phyloP scores from a whole-genome alignment of 2,113 vertebrate species.

The Prunella fulvescens region DNA sequence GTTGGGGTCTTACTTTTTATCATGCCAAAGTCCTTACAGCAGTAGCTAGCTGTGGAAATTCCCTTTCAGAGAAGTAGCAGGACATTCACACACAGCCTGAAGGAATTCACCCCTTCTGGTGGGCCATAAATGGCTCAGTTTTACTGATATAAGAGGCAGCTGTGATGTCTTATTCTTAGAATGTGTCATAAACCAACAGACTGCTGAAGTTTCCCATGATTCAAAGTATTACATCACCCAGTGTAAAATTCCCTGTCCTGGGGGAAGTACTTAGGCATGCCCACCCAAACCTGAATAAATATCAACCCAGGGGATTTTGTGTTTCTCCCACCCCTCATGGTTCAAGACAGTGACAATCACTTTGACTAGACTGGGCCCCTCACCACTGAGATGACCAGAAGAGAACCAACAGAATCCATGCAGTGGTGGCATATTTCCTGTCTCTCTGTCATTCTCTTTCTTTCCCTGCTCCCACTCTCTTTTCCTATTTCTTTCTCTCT shows the following conservation, averaged over 20 bases:
- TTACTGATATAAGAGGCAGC: neutral
- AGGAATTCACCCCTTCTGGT: neutral
- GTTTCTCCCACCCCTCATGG: neutral
- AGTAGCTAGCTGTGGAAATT: neutral
- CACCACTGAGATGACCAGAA: neutral
- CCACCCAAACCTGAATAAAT: neutral
- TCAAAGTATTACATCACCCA: neutral
- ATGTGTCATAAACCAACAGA: neutral
- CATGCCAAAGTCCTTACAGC: neutral
- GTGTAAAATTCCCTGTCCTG: neutral
- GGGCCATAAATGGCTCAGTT: neutral
- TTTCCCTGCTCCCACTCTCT: neutral
- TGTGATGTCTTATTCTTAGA: neutral
- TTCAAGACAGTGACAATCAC: neutral
- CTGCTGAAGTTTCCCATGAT: neutral
- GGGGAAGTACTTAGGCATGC: neutral
- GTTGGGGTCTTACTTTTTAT: fast-evolving
- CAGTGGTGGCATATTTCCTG: neutral
- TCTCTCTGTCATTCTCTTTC: neutral
- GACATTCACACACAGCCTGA: neutral
- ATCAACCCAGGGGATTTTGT: neutral
- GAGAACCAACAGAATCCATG: neutral
- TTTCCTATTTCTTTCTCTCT: neutral
- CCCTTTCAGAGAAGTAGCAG: neutral
- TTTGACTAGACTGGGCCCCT: neutral